phyloP scores from a whole-genome alignment of 2,888 invertebrate genomes.

The Cantharis flavilabris region DNA sequence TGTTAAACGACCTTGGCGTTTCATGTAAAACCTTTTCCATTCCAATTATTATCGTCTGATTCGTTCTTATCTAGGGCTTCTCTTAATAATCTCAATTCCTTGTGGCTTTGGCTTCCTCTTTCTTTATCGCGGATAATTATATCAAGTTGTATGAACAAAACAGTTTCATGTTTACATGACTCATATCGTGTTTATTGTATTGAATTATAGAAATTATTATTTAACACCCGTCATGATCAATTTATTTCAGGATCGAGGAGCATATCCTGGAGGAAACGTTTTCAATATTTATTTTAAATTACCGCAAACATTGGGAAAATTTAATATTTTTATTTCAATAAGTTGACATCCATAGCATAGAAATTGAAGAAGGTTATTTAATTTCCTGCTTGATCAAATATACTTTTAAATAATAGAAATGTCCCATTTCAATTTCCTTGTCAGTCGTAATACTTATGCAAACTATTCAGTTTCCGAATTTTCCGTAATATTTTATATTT shows the following conservation, averaged over 20 bases:
- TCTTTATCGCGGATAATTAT: neutral
- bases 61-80: neutral
- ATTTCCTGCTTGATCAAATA: neutral
- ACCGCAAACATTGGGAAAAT: neutral
- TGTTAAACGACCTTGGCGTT: constrained; percentile 14
- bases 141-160: neutral
- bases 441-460: neutral
- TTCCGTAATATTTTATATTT: neutral
- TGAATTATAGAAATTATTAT: neutral
- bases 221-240: neutral
- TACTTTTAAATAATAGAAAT: neutral
- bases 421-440: constrained; percentile 6
- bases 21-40: constrained; percentile 8
- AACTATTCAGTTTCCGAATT: neutral
- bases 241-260: neutral
- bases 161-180: neutral
- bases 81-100: neutral
- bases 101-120: neutral
- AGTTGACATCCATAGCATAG: neutral
- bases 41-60: constrained; percentile 15
- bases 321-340: neutral
- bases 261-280: neutral
- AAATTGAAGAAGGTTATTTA: neutral
- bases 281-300: neutral
- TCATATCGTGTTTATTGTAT: neutral